Percentiles rank a stretch among this genome's conserved stretches.
Evolutionary conservation across 2,888 invertebrate genomes (phyloP).

Genomic region (Odontothrips loti): DNA sequence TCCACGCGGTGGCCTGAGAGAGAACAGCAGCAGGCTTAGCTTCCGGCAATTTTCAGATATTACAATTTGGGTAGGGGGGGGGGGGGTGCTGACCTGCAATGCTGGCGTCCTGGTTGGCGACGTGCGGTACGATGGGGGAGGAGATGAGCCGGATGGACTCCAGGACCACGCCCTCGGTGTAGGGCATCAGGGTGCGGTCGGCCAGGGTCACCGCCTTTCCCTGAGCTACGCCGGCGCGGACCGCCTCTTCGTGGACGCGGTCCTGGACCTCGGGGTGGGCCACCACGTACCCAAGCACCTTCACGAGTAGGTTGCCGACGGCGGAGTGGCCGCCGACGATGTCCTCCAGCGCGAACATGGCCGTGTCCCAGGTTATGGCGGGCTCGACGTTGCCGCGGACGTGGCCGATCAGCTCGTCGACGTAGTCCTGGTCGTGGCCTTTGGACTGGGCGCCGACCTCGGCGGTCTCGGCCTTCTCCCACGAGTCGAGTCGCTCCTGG

Average conservation of each 20-base stretch:
- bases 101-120: constrained; percentile 58
- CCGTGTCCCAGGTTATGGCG: constrained; percentile 52
- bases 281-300: constrained; percentile 56
- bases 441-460: constrained; percentile 35
- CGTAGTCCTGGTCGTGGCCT: constrained; percentile 51
- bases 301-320: constrained; percentile 58
- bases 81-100: constrained; percentile 52
- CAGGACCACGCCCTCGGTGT: constrained; percentile 57
- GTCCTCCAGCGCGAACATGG: constrained; percentile 52
- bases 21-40: not conserved
- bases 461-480: constrained; percentile 41
- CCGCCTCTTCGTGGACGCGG: constrained; percentile 53
- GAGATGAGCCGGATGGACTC: constrained; percentile 61
- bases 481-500: constrained; percentile 48
- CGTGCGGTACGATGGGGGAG: constrained; percentile 65
- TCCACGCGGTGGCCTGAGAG: constrained; percentile 56
- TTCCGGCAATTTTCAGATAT: not conserved
- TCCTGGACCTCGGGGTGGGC: constrained; percentile 52
- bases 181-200: constrained; percentile 54
- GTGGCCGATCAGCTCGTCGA: constrained; percentile 56
- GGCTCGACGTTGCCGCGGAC: constrained; percentile 49
- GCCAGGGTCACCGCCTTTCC: constrained; percentile 44
- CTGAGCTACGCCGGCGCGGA: constrained; percentile 46
- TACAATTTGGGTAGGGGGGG: not conserved
- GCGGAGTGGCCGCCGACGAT: constrained; percentile 62